Conservation (phyloP, 2,797 vertebrate genomes). For the Enteromius fasciolatus region DNA sequence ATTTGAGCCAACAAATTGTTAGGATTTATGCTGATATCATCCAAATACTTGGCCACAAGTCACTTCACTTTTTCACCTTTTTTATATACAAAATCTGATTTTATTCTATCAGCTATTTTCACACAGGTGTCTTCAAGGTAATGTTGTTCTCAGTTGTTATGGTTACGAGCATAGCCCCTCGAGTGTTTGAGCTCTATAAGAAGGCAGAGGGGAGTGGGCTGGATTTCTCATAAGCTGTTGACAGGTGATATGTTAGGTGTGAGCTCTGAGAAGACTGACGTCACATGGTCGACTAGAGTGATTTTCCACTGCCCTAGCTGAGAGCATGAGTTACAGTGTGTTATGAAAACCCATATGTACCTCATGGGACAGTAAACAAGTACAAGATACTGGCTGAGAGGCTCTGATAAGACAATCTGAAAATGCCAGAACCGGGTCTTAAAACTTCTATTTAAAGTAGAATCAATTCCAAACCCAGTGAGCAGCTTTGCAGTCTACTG, state of each 20-base stretch:
- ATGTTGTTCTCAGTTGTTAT: slow-evolving; percentile 43
- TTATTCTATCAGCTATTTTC: slow-evolving; percentile 5
- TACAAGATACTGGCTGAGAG: slow-evolving; percentile 1
- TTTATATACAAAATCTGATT: not conserved
- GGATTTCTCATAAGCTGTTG: slow-evolving; percentile 52
- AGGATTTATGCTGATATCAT: too few relatives aligned
- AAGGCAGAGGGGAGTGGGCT: slow-evolving; percentile 40
- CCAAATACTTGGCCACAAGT: not conserved
- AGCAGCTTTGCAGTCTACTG: not conserved
- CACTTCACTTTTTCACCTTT: too few relatives aligned
- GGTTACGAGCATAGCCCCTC: not conserved
- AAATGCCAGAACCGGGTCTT: not conserved
- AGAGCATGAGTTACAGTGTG: slow-evolving; percentile 12
- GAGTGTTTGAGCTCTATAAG: slow-evolving; percentile 51
- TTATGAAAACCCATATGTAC: slow-evolving; percentile 19
- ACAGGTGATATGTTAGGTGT: slow-evolving; percentile 58
- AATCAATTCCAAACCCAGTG: not conserved
- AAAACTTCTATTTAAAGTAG: not conserved
- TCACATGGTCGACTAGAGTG: slow-evolving; percentile 24
- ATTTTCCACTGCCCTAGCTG: slow-evolving; percentile 61
- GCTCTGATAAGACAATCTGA: not conserved
- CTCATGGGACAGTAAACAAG: slow-evolving; percentile 53
- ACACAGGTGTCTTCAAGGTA: not conserved
- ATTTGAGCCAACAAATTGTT: too few relatives aligned
- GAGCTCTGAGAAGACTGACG: slow-evolving; percentile 46